These are phyloP conservation scores for Aegotheles bennettii DNA, from an alignment of 2,113 vertebrate species.

Conservation along the genomic window DNA sequence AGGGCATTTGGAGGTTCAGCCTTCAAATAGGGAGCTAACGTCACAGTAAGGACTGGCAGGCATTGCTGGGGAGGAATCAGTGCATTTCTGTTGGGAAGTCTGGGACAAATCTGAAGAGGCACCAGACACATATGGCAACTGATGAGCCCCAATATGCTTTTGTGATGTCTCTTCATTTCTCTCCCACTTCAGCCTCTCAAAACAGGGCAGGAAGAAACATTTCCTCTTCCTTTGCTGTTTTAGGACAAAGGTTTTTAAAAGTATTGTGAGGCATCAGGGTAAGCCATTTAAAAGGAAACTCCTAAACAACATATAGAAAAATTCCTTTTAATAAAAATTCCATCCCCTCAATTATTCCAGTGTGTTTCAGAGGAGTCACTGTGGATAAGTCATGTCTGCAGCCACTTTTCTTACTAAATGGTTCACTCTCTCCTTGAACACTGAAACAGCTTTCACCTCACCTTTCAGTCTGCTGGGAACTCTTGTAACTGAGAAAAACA, in stretches of 20 bases:
- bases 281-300: background rate
- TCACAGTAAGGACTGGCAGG: background rate
- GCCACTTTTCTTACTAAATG: background rate
- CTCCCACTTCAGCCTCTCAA: background rate
- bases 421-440: background rate
- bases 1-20: background rate
- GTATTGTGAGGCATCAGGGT: background rate
- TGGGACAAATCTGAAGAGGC: background rate
- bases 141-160: background rate
- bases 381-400: background rate
- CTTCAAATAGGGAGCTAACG: accelerated
- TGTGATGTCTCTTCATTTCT: background rate
- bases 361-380: background rate
- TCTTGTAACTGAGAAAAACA: background rate
- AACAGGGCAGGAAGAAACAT: background rate
- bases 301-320: background rate
- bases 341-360: background rate
- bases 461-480: background rate
- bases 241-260: background rate
- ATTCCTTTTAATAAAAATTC: background rate
- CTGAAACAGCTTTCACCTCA: background rate
- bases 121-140: background rate
- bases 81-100: background rate
- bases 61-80: background rate
- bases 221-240: background rate